Evolutionary conservation across 2,797 vertebrate genomes (phyloP).

Genomic region (Ptychobarbus kaznakovi): DNA sequence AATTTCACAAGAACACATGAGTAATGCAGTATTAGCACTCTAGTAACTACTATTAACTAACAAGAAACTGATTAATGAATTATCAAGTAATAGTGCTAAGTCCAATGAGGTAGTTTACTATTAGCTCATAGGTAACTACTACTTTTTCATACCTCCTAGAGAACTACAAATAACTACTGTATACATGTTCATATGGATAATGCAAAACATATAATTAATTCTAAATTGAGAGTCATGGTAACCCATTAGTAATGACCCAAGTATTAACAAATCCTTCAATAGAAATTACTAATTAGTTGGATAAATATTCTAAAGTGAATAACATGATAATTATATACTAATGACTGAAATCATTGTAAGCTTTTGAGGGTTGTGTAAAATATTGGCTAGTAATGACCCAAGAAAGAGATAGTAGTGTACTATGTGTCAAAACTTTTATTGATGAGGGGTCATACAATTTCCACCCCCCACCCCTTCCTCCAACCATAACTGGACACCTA

Average conservation of each 20-base stretch:
- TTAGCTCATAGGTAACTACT: not conserved
- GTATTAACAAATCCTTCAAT: not conserved
- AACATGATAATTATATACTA: not conserved
- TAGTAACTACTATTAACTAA: constrained; percentile 3
- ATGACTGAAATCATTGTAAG: not conserved
- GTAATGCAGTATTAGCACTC: not conserved
- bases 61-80: not conserved
- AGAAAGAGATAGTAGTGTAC: too few relatives aligned
- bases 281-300: not conserved
- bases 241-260: not conserved
- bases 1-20: not conserved
- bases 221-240: not conserved
- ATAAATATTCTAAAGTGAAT: too few relatives aligned
- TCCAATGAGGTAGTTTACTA: not conserved
- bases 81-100: not conserved
- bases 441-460: too few relatives aligned
- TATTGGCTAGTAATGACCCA: not conserved
- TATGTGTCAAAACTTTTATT: too few relatives aligned
- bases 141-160: not conserved
- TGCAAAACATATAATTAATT: not conserved
- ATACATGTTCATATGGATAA: not conserved
- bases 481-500: too few relatives aligned
- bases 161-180: not conserved
- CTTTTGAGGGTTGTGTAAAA: not conserved
- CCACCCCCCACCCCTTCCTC: too few relatives aligned